Percentiles rank a stretch among this genome's conserved stretches.
These are phyloP conservation scores for Pocillopora damicornis DNA, from an alignment of 64 coral and sea anemone genomes.

Conservation along the genomic window DNA sequence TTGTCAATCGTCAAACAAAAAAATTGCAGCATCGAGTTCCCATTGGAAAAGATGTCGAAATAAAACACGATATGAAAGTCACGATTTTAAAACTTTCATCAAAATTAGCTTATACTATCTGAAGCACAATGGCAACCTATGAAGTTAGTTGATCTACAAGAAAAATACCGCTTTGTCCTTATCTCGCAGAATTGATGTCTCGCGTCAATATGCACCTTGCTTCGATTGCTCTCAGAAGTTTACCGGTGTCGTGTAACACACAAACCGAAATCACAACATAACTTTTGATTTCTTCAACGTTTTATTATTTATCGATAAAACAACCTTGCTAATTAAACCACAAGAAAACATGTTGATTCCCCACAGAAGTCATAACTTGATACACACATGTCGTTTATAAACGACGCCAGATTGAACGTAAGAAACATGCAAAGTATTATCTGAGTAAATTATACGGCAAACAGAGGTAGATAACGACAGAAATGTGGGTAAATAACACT, in stretches of 20 bases:
- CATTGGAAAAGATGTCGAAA: background rate
- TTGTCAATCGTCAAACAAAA: background rate
- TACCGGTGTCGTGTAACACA: background rate
- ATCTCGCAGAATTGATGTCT: background rate
- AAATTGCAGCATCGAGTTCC: background rate
- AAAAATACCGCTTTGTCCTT: background rate
- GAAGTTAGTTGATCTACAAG: background rate
- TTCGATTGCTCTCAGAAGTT: background rate
- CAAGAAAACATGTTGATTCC: background rate
- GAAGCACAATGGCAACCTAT: background rate
- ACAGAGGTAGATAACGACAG: slow-evolving; percentile 7
- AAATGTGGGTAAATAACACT: slow-evolving; percentile 1
- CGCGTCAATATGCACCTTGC: background rate
- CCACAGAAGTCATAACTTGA: slow-evolving; percentile 3
- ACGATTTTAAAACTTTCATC: slow-evolving; percentile 1
- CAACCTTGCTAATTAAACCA: slow-evolving; percentile 19
- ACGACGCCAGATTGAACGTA: background rate
- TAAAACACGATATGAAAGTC: background rate
- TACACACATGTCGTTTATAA: background rate
- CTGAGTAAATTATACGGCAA: background rate
- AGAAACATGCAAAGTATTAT: background rate
- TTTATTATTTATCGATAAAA: slow-evolving; percentile 30
- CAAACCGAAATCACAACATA: slow-evolving; percentile 11
- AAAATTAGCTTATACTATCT: background rate
- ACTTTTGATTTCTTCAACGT: background rate